Percentiles rank a stretch among this genome's conserved stretches.
These are phyloP conservation scores for Acanthurus tractus DNA, from an alignment of 2,797 vertebrate genomes.

Conservation along the genomic window DNA sequence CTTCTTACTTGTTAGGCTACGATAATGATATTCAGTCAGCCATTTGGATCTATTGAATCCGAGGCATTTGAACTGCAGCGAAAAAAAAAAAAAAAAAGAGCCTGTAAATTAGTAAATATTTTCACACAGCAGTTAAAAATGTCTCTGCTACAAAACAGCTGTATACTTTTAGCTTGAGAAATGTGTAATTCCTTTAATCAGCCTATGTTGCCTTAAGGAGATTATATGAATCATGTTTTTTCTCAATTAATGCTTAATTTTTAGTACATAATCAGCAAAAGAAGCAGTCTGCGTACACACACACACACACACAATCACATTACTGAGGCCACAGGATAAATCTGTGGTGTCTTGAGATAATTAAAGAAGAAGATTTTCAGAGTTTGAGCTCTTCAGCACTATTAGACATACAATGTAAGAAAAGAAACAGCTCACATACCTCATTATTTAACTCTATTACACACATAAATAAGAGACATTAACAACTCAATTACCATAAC, in stretches of 20 bases:
- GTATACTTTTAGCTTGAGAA: background rate
- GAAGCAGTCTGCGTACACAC: constrained; percentile 7
- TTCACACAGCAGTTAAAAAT: constrained; percentile 35
- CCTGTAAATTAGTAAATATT: constrained; percentile 22
- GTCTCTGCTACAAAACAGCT: constrained; percentile 11
- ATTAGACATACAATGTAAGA: background rate
- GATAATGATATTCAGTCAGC: constrained; percentile 7
- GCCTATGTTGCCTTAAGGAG: constrained; percentile 23
- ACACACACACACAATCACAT: constrained; percentile 6
- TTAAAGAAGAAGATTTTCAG: background rate
- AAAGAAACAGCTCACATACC: constrained; percentile 1
- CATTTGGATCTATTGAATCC: constrained; percentile 10
- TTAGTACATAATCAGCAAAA: constrained; percentile 12
- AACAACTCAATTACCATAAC: background rate
- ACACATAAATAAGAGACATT: background rate
- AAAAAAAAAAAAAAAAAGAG: constrained; percentile 19
- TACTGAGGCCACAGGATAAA: background rate
- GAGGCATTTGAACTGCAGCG: constrained; percentile 23
- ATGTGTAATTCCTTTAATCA: constrained; percentile 34
- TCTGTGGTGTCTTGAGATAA: background rate
- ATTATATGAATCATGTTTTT: constrained; percentile 28
- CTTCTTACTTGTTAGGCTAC: background rate
- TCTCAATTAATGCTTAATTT: constrained; percentile 34
- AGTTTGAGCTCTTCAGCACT: background rate
- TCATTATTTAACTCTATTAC: background rate